Evolutionary conservation across 2,888 invertebrate species (phyloP).

Genomic region (Dyspetes luteomarginatus): DNA sequence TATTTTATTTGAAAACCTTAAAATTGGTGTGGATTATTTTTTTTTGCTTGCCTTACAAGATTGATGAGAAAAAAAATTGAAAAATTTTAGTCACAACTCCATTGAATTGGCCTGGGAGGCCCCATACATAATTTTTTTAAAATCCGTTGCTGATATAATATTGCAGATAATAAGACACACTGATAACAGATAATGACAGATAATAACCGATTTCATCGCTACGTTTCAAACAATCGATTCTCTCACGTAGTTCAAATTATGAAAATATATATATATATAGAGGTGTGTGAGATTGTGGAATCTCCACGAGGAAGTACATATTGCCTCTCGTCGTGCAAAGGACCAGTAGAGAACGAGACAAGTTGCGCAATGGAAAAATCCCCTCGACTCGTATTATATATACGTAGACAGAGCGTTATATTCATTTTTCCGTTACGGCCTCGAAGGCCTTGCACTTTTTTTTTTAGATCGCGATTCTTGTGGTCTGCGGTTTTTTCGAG

Average conservation of each 20-base stretch:
- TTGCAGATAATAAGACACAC: constrained; percentile 10
- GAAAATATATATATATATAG: constrained; percentile 44
- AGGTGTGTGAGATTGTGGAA: constrained; percentile 18
- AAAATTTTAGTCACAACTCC: too few species aligned
- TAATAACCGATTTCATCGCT: not conserved
- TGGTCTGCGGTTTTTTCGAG: constrained; percentile 24
- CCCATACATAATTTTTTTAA: too few species aligned
- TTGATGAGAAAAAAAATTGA: too few species aligned
- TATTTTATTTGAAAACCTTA: not conserved
- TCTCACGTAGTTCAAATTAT: constrained; percentile 53
- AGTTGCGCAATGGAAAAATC: constrained; percentile 29
- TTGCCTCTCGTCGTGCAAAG: constrained; percentile 35
- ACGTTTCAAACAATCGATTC: constrained; percentile 25
- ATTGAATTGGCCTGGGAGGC: too few species aligned
- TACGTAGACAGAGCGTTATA: too few species aligned
- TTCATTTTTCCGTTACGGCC: too few species aligned
- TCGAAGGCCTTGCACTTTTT: not conserved
- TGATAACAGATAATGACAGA: constrained; percentile 17
- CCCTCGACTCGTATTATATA: not conserved
- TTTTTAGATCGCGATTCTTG: not conserved
- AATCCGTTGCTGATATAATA: not conserved
- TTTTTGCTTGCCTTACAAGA: too few species aligned
- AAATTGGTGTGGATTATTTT: too few species aligned
- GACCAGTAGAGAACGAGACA: not conserved
- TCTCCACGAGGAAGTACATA: constrained; percentile 44